A percentile compares a stretch with the other conserved stretches of the same genome.
Evolutionary conservation across 2,888 invertebrate species (phyloP).

Genomic region (Yponomeuta evonymella): DNA sequence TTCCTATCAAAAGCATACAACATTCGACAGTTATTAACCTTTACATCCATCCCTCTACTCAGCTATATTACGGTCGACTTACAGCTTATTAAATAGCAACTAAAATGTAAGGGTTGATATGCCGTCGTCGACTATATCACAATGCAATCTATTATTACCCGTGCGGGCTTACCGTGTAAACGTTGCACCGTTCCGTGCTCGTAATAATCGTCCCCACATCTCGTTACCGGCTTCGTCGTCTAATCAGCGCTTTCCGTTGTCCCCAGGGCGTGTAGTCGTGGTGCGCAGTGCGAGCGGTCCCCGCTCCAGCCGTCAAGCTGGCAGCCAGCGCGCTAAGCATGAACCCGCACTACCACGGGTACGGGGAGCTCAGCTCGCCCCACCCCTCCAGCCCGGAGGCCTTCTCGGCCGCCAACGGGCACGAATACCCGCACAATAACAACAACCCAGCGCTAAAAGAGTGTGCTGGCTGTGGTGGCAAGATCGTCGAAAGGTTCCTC

Average conservation of each 20-base stretch:
- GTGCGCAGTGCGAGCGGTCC: conserved; percentile 66
- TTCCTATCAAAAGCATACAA: no score
- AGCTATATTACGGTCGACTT: no score
- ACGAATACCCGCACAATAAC: conserved; percentile 78
- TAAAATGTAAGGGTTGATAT: no score
- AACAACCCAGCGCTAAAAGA: conserved; percentile 81
- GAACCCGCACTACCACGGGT: conserved; percentile 94
- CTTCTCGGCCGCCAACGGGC: conserved; percentile 78
- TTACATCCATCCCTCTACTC: not conserved
- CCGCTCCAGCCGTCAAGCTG: conserved; percentile 86
- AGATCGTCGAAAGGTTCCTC: conserved; percentile 93
- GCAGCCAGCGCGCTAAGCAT: conserved; percentile 90
- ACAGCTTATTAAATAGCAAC: no score
- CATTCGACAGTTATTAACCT: not conserved
- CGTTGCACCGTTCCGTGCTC: no score
- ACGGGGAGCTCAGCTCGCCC: conserved; percentile 86
- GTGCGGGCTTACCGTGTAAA: no score
- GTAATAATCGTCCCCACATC: no score
- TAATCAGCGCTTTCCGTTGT: not conserved
- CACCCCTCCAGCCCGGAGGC: conserved; percentile 86
- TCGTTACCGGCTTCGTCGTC: not conserved
- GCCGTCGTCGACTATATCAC: no score
- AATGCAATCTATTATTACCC: not conserved
- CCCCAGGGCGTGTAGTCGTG: conserved; percentile 71
- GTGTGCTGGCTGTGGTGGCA: conserved; percentile 94